Base-by-base conservation (phyloP, 2,113 vertebrate species). In the Tyto alba region DNA sequence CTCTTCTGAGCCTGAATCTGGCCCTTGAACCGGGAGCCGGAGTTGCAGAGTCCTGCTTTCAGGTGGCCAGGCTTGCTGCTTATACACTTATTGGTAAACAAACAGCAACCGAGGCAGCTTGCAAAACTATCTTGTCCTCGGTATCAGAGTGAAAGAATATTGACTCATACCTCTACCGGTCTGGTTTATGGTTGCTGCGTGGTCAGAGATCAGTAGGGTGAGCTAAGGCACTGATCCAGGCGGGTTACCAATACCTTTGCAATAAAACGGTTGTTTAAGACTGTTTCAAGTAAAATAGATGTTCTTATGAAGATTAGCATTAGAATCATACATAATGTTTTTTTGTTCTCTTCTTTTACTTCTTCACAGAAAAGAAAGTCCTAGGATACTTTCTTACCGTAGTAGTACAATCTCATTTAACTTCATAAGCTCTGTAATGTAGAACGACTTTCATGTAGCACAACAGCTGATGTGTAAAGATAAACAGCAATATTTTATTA, bases 401-500 rank as follows among this genome's bases (percentile, higher is more conserved):
- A 45, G 22, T 13, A 52, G 29, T 60, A 73, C 55, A 89, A 68
- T 82, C 26, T 71, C n/a, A 34, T 57, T 94, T 93, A 86, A 72
- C 48, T 93, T 93, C 80, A 43, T 63, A 80, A 87, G 21, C 22
- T 55, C 21, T 83, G 53, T 71, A 73, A 71, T 60, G 18, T 63
- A 40, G 38, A 89, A 76, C 50, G 29, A 48, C 38, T 95, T 93
- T 50, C 53, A 62, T 53, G 29, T 32, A 92, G 66, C 13, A 32
- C 41, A 83, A 88, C 2, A 11, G 59, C 73, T 96, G 74, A 91
- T 0, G 1, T 64, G 43, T 59, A 86, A 93, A 86, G 26, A 79
- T 90, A 93, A 94, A 93, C 60, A 95, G 8, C 15, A 29, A 88
- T 88, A 82, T 77, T 86, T 95, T 81, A 87, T 91, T 73, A 64